Conservation (phyloP, 2,113 vertebrate species). For the Tachycineta bicolor region DNA sequence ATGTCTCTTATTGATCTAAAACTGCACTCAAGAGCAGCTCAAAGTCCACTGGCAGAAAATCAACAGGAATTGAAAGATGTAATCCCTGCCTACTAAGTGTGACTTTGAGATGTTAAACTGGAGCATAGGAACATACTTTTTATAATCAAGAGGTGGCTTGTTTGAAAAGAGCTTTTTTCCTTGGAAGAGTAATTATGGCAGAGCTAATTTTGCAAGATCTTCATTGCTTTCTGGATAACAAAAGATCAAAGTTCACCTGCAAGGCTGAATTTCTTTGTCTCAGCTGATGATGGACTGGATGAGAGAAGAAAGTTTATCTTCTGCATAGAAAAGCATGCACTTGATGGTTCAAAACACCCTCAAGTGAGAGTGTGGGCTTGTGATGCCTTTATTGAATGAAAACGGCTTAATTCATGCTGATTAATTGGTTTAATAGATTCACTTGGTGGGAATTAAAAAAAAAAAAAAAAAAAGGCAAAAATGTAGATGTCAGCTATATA, state of each 20-base stretch:
- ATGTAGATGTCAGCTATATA: background rate
- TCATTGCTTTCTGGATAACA: background rate
- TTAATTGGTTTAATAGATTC: background rate
- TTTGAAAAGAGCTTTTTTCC: background rate
- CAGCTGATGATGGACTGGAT: background rate
- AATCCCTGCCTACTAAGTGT: background rate
- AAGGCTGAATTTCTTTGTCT: background rate
- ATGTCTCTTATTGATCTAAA: background rate
- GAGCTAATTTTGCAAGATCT: background rate
- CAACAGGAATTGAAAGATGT: background rate
- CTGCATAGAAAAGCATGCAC: background rate
- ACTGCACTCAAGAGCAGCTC: background rate
- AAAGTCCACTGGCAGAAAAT: background rate
- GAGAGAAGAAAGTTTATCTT: background rate
- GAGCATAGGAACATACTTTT: background rate
- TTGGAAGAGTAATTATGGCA: background rate
- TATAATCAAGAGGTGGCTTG: background rate
- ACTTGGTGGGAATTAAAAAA: background rate
- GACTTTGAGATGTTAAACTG: background rate
- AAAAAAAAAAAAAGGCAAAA: background rate
- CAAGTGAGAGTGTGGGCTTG: background rate
- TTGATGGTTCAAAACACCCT: background rate
- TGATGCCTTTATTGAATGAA: background rate
- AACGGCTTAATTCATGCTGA: background rate
- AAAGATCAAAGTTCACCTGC: background rate